Evolutionary conservation across 1,140 invertebrate species (phyloP), one percentile per base, ranked within the genome.

Genomic region (Drosophila chauvacae): DNA sequence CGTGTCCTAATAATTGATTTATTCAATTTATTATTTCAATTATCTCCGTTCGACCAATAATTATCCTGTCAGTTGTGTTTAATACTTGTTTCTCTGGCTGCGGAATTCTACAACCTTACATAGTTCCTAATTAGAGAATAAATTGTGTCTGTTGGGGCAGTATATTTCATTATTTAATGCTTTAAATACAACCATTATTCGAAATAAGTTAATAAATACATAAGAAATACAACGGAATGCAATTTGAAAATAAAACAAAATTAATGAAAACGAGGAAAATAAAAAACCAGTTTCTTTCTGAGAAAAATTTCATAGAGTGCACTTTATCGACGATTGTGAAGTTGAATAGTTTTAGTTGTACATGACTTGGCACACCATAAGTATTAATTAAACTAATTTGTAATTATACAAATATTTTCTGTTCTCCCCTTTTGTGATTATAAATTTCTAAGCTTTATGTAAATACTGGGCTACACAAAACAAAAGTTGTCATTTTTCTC

Each of bases 11-110:
- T 69, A 69, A 69, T 58, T 39, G 20, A 58, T 41, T 58, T 30
- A 70, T 66, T 55, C 7, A 26, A 37, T 61, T 66, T 39, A 50
- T 44, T 50, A 57, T 50, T 65, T 64, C 51, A 76, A 75, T 76
- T 76, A 58, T 42, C 30, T 61, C 9, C 28, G 23, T 23, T 23
- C 37, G 30, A 41, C 58, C 72, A 57, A 33, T 37, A 50, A 50
- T 23, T 39, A 48, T 26, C 16, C 37, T 75, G 59, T 51, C 70
- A 58, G 20, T 45, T 41, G 20, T 13, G 20, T 30, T 44, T 42
- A 9, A 53, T 26, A 33, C 14, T 28, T 33, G 4, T 41, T 26
- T 23, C 16, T 11, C 37, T 16, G 14, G 1, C 14, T 6, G 23
- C 3, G 1, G 7, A 61, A 4, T 14, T 30, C 11, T 10, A 33